phyloP scores from a whole-genome alignment of 2,797 vertebrate species.

The Heterohyrax brucei region DNA sequence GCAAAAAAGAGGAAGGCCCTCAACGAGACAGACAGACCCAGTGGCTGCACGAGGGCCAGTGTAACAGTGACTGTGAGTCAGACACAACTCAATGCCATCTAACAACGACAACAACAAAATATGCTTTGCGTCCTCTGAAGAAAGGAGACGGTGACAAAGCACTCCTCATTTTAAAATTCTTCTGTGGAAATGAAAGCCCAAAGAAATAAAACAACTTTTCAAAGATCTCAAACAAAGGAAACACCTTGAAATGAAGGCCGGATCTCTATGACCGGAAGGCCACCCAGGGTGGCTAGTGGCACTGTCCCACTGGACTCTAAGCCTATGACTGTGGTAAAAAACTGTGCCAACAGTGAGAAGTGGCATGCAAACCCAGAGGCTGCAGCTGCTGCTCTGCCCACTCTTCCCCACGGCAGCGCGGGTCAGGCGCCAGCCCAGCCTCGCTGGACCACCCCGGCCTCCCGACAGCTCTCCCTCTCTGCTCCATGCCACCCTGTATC shows the following conservation, averaged over 20 bases:
- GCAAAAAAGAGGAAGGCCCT: no score
- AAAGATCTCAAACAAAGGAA: constrained; percentile 9
- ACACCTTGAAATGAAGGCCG: not conserved
- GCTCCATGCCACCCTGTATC: not conserved
- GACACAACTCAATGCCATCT: no score
- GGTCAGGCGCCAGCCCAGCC: rapidly evolving
- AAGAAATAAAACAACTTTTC: not conserved
- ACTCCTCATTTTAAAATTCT: constrained; percentile 10
- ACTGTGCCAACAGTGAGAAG: not conserved
- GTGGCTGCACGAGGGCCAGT: no score
- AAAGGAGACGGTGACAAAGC: not conserved
- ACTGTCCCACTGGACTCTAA: not conserved
- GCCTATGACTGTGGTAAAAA: not conserved
- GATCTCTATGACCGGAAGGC: not conserved
- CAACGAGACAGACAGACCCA: no score
- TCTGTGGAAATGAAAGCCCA: not conserved
- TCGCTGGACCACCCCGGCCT: not conserved
- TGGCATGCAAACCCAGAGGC: not conserved
- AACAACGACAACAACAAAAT: not conserved
- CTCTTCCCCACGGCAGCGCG: not conserved
- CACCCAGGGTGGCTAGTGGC: not conserved
- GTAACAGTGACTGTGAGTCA: no score
- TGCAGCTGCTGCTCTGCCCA: no score
- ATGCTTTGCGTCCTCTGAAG: not conserved
- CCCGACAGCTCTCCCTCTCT: not conserved